Evolutionary conservation across 2,797 vertebrate genomes (phyloP), one percentile per base, ranked within the genome.

Genomic region (Acridotheres tristis): DNA sequence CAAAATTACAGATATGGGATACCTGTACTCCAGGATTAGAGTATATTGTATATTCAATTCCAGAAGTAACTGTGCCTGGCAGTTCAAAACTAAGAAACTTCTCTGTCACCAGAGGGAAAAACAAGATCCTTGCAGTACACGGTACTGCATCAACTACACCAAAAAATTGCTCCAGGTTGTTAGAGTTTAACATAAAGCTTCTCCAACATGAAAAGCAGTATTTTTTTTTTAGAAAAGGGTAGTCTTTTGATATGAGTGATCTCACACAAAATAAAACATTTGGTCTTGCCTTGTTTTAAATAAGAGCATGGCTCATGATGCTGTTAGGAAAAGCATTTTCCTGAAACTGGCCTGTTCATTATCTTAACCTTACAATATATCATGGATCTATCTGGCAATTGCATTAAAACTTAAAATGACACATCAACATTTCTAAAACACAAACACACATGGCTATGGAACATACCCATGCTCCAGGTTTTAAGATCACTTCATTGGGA

Each of bases 211-310:
- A 65, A 83, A 85, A 72, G 4, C 16, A 65, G 9, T 73, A 43
- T 36, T 36, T 61, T 87, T 82, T 87, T 36, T 95, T 87, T 54
- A 82, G 50, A 43, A 94, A 91, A 74, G 13, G 0, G 38, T 47
- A n/a, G 38, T 62, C n/a, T 83, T 93, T 80, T 89, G 25, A 38
- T 74, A 51, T 19, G 54, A 18, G 3, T 88, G 81, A 45, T 71
- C n/a, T 90, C 57, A 90, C 14, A 51, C 38, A 58, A 89, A 88
- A 83, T 75, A 5, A 94, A 93, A 51, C 88, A 85, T 85, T 92
- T 93, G 43, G 22, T 78, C 30, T 80, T 80, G n/a, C 11, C 26
- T 38, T 48, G 18, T 81, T 95, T 88, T 88, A 90, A 89, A 34
- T 47, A 81, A 78, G 47, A 79, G 48, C 0, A 0, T 13, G 14